These are phyloP conservation scores for Staurois parvus DNA, from an alignment of 2,797 vertebrate species.

Conservation along the genomic window DNA sequence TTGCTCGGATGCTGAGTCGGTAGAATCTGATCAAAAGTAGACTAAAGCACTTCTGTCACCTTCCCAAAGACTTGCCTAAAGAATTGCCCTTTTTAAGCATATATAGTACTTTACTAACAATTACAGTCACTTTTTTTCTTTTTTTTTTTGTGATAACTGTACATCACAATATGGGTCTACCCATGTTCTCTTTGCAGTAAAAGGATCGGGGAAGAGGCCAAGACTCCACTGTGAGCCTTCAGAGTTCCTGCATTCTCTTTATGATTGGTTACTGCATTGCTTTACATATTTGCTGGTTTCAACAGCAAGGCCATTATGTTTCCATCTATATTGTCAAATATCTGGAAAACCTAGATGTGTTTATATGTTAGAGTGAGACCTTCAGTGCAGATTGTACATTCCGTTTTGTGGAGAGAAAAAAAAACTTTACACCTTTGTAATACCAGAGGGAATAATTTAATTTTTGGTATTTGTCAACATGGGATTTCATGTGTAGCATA, in stretches of 20 bases:
- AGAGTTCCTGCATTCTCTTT: slow-evolving; percentile 39
- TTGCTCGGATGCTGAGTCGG: slow-evolving; percentile 80
- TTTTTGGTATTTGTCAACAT: too few relatives aligned
- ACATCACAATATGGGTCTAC: slow-evolving; percentile 61
- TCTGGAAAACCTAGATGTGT: background rate
- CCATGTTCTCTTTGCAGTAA: slow-evolving; percentile 67
- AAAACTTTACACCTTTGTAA: background rate
- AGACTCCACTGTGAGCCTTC: slow-evolving; percentile 62
- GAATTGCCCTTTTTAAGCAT: slow-evolving; percentile 55
- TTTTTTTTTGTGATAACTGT: slow-evolving; percentile 11
- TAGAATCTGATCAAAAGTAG: slow-evolving; percentile 77
- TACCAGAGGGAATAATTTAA: too few relatives aligned
- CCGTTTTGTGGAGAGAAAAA: background rate
- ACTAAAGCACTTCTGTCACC: slow-evolving; percentile 46
- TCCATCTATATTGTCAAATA: slow-evolving; percentile 54
- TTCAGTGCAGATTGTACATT: slow-evolving; percentile 18
- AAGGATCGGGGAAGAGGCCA: slow-evolving; percentile 61
- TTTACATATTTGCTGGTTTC: slow-evolving; percentile 56
- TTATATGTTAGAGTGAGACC: background rate
- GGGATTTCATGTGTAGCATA: too few relatives aligned
- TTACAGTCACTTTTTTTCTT: slow-evolving; percentile 38
- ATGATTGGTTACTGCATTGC: slow-evolving; percentile 63
- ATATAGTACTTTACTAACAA: slow-evolving; percentile 46
- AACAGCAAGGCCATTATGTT: slow-evolving; percentile 23
- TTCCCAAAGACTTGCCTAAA: slow-evolving; percentile 69